phyloP scores from a whole-genome alignment of 2,888 invertebrate species.

The Tuberolachnus salignus region DNA sequence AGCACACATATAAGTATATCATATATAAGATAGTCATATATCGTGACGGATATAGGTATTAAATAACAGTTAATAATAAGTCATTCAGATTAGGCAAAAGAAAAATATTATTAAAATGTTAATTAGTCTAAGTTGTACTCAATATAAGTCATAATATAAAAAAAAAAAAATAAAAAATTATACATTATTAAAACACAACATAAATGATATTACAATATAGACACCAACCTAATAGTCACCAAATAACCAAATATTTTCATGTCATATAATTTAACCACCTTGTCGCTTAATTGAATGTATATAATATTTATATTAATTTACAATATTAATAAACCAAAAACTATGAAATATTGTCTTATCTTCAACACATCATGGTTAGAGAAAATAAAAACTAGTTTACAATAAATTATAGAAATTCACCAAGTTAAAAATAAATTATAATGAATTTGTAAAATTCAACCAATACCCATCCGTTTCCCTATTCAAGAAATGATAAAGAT shows the following conservation, averaged over 20 bases:
- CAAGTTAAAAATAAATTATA: slow-evolving; percentile 51
- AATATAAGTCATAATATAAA: slow-evolving; percentile 51
- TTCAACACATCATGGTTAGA: slow-evolving; percentile 50
- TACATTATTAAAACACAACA: slow-evolving; percentile 43
- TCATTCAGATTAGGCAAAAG: slow-evolving; percentile 30
- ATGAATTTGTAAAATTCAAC: slow-evolving; percentile 43
- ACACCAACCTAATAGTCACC: slow-evolving; percentile 53
- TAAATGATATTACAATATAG: slow-evolving; percentile 53
- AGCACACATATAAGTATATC: background rate
- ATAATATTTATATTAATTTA: slow-evolving; percentile 23
- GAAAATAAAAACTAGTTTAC: slow-evolving; percentile 45
- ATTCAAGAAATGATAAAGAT: slow-evolving; percentile 37
- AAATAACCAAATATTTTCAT: slow-evolving; percentile 40
- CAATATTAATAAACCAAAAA: slow-evolving; percentile 48
- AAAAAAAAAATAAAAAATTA: slow-evolving; percentile 36
- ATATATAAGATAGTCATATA: background rate
- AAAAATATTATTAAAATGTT: slow-evolving; percentile 51
- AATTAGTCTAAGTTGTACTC: slow-evolving; percentile 32
- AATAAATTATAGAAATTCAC: slow-evolving; percentile 50
- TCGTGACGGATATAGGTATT: background rate
- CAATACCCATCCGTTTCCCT: slow-evolving; percentile 51
- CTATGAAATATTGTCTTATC: slow-evolving; percentile 39
- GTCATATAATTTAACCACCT: slow-evolving; percentile 35
- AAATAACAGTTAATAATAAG: slow-evolving; percentile 23
- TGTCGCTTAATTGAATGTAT: slow-evolving; percentile 14